Evolutionary conservation across 2,113 vertebrate species (phyloP), one percentile per base, ranked within the genome.

Genomic region (Pteruthius melanotis): DNA sequence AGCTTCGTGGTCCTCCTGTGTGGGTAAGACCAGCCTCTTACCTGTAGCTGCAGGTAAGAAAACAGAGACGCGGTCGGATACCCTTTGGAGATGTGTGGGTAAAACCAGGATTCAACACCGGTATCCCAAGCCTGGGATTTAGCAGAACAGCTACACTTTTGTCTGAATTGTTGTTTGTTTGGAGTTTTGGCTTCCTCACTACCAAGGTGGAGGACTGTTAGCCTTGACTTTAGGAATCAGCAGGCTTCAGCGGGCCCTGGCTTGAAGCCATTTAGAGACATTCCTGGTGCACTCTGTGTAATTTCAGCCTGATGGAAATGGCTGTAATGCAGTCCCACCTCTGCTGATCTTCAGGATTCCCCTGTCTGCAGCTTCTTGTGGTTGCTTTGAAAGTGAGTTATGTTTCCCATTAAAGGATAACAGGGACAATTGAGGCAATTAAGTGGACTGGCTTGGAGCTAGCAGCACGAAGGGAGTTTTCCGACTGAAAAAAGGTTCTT

Each of bases 301-400:
- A 96, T 97, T 97, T 98, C 97, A 96, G 89, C 88, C 71, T 61
- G 87, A 83, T 91, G 83, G 94, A 94, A 97, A 93, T 56, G 68
- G 70, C 94, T 91, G 89, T 88, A 94, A 75, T 83, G 90, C 83
- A 87, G 95, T 95, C 91, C 92, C 68, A 97, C 94, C 93, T 98
- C 98, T 98, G 97, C 97, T 98, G 97, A 97, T 97, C 96, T 97
- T 98, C 97, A 98, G 97, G 97, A 97, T 98, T 97, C 97, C 96
- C 93, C 94, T 97, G 97, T 97, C 97, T 97, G 96, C 98, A 97
- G 96, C 97, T 93, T 93, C 90, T 94, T 72, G 76, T 75, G 95
- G 96, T 89, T 79, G 91, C 98, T 98, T 97, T 97, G 98, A 97
- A 97, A 94, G 93, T 24, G 94, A 96, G 95, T 92, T 97, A 83